phyloP scores from a whole-genome alignment of 2,888 invertebrate genomes.

The Chrysolina americana region DNA sequence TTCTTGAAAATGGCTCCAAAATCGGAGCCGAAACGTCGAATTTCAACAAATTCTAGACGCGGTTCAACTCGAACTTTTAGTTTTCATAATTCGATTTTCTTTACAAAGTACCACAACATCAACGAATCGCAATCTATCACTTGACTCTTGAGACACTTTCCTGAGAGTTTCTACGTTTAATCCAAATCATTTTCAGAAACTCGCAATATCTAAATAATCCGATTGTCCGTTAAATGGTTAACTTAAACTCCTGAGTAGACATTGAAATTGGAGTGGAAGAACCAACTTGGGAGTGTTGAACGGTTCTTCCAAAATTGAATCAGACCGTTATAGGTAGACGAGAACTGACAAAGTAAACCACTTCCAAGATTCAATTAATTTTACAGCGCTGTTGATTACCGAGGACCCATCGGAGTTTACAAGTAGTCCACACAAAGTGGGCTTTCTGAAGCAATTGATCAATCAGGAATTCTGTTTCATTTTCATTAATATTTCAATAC shows the following conservation, averaged over 20 bases:
- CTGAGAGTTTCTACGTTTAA: neutral
- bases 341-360: constrained; percentile 30
- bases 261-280: constrained; percentile 24
- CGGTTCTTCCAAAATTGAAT: constrained; percentile 32
- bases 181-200: neutral
- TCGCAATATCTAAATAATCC: neutral
- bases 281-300: constrained; percentile 28
- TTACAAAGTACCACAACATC: too few species aligned
- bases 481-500: too few species aligned
- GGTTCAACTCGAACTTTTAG: too few species aligned
- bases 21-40: too few species aligned
- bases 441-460: too few species aligned
- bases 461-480: too few species aligned
- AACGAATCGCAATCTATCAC: neutral
- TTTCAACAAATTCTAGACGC: too few species aligned
- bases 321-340: constrained; percentile 29
- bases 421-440: neutral
- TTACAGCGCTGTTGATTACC: constrained; percentile 3
- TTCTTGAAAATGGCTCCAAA: too few species aligned
- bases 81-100: too few species aligned
- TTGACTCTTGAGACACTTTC: neutral
- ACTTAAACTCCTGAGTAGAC: constrained; percentile 6
- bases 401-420: neutral
- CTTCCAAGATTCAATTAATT: constrained; percentile 24
- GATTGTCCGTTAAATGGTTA: neutral